phyloP scores from a whole-genome alignment of 2,888 invertebrate species.

The Aporophyla lueneburgensis region DNA sequence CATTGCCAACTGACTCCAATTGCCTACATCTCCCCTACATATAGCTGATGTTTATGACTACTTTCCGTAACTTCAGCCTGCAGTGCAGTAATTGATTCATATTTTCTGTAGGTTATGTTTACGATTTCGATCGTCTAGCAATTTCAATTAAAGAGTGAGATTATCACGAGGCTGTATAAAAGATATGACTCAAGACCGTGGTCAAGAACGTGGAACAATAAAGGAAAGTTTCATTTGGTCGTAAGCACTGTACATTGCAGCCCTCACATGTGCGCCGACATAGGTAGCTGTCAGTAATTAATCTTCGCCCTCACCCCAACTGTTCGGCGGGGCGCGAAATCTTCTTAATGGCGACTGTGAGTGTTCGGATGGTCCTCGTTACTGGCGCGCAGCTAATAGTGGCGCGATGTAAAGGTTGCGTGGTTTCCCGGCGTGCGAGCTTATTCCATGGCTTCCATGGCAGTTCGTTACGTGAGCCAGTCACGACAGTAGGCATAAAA shows the following conservation, averaged over 20 bases:
- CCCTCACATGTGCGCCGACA: slow-evolving; percentile 23
- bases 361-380: slow-evolving; percentile 4
- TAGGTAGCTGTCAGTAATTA: slow-evolving; percentile 48
- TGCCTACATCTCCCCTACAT: too few species aligned
- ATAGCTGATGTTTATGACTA: not conserved
- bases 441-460: not conserved
- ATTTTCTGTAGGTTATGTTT: not conserved
- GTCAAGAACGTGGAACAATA: slow-evolving; percentile 10
- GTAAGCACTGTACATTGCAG: not conserved
- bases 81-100: not conserved
- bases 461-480: slow-evolving; percentile 11
- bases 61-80: not conserved
- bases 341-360: slow-evolving; percentile 26
- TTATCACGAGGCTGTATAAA: not conserved
- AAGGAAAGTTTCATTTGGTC: slow-evolving; percentile 14
- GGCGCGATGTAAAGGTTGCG: slow-evolving; percentile 5
- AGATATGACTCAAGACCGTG: not conserved
- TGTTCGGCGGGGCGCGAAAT: slow-evolving; percentile 17
- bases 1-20: not conserved
- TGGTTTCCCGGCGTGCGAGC: slow-evolving; percentile 8
- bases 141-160: not conserved
- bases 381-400: slow-evolving; percentile 2
- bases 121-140: not conserved
- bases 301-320: slow-evolving; percentile 27
- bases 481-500: slow-evolving; percentile 20